A percentile compares a stretch with the other conserved stretches of the same genome.
These are phyloP conservation scores for Phalacrocorax aristotelis DNA, from an alignment of 2,113 vertebrate species.

Conservation along the genomic window DNA sequence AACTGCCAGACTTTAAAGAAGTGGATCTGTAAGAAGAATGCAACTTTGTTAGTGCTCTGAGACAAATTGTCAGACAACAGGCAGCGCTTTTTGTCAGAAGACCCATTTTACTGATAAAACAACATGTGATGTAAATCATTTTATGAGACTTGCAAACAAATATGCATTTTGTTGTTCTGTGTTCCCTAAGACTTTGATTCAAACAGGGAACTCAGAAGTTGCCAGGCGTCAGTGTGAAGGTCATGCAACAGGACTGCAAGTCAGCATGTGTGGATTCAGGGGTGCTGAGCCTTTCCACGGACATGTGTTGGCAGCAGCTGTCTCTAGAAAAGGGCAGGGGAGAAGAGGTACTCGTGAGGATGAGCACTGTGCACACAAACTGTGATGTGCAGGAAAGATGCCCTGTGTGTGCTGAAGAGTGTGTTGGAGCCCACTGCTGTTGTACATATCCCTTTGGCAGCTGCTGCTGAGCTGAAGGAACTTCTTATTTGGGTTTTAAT, in stretches of 20 bases:
- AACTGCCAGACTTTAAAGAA: conserved; percentile 35
- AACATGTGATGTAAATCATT: neutral
- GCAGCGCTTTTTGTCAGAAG: neutral
- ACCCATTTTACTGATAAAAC: neutral
- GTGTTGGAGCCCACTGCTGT: neutral
- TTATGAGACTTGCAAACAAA: neutral
- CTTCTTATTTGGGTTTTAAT: neutral
- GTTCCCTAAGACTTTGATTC: neutral
- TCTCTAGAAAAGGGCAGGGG: neutral
- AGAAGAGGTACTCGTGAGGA: neutral
- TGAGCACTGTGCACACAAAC: neutral
- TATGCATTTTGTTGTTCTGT: neutral
- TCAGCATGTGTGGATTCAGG: neutral
- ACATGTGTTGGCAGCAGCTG: neutral
- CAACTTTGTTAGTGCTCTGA: conserved; percentile 34
- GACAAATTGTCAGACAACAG: neutral
- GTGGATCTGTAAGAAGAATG: conserved; percentile 54
- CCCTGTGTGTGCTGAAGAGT: neutral
- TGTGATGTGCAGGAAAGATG: neutral
- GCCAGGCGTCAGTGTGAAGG: neutral
- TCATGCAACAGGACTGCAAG: neutral
- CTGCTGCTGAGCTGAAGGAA: neutral
- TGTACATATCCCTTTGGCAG: neutral
- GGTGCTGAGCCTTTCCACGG: neutral
- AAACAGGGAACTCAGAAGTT: neutral